Conservation (phyloP, 2,888 invertebrate species). For the Lepetodrilus schrolli region DNA sequence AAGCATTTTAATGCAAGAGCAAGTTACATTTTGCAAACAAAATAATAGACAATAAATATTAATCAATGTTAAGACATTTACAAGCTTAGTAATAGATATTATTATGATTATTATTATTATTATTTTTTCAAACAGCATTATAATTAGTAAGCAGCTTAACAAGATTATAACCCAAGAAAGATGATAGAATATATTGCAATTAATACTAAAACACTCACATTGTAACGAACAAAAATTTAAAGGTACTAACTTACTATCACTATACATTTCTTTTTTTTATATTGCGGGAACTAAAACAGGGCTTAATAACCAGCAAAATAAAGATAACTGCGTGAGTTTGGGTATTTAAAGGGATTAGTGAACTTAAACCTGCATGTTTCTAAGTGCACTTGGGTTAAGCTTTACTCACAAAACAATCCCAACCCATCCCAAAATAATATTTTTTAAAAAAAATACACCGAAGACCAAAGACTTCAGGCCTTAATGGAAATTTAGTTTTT, state of each 20-base stretch:
- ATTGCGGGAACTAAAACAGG: neutral
- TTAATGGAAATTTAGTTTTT: too few relatives aligned
- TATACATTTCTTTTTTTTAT: neutral
- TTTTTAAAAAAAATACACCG: too few relatives aligned
- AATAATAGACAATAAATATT: slow-evolving; percentile 18
- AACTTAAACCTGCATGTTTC: slow-evolving; percentile 11
- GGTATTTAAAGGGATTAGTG: too few relatives aligned
- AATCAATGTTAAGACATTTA: slow-evolving; percentile 16
- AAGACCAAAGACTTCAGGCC: too few relatives aligned
- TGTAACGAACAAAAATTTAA: neutral
- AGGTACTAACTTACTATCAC: neutral
- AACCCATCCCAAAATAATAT: neutral
- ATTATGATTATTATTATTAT: too few relatives aligned
- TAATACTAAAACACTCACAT: slow-evolving; percentile 23
- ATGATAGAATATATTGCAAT: neutral
- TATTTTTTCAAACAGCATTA: slow-evolving; percentile 23
- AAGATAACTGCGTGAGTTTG: too few relatives aligned
- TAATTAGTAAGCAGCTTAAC: slow-evolving; percentile 26
- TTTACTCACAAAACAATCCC: neutral
- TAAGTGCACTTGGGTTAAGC: slow-evolving; percentile 12
- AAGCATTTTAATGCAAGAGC: slow-evolving; percentile 26
- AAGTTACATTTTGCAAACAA: slow-evolving; percentile 22
- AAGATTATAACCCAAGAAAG: neutral
- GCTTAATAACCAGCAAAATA: neutral
- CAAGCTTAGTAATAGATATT: slow-evolving; percentile 21